These are phyloP conservation scores for Halotydeus destructor DNA, from an alignment of 1,140 invertebrate genomes.

Conservation along the genomic window DNA sequence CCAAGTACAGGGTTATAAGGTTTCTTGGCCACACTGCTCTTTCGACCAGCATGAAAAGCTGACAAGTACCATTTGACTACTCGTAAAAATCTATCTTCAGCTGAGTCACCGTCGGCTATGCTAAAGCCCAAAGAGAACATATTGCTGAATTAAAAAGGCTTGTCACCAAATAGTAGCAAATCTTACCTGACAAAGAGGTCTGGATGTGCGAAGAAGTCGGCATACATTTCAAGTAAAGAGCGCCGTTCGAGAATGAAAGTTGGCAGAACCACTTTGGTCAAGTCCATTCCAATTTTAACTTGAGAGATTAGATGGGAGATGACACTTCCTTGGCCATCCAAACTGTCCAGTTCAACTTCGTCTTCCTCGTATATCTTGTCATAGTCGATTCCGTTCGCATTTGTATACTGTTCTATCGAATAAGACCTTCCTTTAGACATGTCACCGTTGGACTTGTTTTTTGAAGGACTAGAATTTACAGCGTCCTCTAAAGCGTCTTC, in stretches of 20 bases:
- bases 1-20: slow-evolving; percentile 93
- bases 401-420: background rate
- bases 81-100: slow-evolving; percentile 75
- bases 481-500: too few relatives aligned
- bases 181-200: slow-evolving; percentile 76
- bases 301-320: slow-evolving; percentile 72
- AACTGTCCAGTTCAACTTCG: slow-evolving; percentile 53
- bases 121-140: slow-evolving; percentile 28
- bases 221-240: slow-evolving; percentile 90
- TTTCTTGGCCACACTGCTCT: slow-evolving; percentile 83
- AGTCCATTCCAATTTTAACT: slow-evolving; percentile 87
- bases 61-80: slow-evolving; percentile 83
- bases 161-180: background rate
- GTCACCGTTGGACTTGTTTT: too few relatives aligned
- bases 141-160: background rate
- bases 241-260: slow-evolving; percentile 86
- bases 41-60: slow-evolving; percentile 86
- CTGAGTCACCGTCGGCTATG: slow-evolving; percentile 56
- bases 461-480: too few relatives aligned
- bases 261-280: slow-evolving; percentile 90
- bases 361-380: slow-evolving; percentile 62
- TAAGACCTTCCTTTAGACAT: too few relatives aligned
- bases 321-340: slow-evolving; percentile 84
- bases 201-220: slow-evolving; percentile 93
- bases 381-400: slow-evolving; percentile 7